Percentiles rank a stretch among this genome's conserved stretches.
Conservation (phyloP, 2,113 vertebrate species). For the Indicator indicator region DNA sequence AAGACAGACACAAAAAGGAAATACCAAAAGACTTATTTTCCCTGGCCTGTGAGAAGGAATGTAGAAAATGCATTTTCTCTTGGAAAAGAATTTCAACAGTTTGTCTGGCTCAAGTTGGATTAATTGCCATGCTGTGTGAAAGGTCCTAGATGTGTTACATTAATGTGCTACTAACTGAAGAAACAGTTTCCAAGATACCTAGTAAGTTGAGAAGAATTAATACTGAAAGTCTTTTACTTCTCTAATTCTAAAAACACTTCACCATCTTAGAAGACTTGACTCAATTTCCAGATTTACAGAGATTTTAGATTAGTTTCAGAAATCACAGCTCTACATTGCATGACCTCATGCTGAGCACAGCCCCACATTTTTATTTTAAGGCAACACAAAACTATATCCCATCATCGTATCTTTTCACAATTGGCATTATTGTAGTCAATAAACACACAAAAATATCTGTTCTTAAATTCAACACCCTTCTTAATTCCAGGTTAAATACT, state of each 20-base stretch:
- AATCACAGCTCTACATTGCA: neutral
- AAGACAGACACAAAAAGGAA: neutral
- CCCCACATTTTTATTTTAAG: neutral
- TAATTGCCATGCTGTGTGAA: neutral
- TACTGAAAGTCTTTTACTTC: neutral
- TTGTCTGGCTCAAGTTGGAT: neutral
- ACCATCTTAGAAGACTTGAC: neutral
- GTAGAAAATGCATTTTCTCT: neutral
- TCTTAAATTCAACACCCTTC: neutral
- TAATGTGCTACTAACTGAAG: neutral
- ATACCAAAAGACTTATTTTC: neutral
- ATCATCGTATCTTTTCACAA: neutral
- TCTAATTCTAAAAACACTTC: neutral
- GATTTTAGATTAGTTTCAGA: neutral
- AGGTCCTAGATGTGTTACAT: neutral
- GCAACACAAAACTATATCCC: neutral
- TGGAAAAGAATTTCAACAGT: neutral
- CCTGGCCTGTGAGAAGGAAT: neutral
- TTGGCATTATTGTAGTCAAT: neutral
- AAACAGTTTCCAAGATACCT: neutral
- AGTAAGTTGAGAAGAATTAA: neutral
- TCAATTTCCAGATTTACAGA: neutral
- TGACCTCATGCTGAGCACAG: neutral
- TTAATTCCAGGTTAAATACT: neutral
- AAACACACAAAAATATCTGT: neutral